These are phyloP conservation scores for Xiphophorus birchmanni DNA, from an alignment of 2,797 vertebrate genomes.

Conservation along the genomic window DNA sequence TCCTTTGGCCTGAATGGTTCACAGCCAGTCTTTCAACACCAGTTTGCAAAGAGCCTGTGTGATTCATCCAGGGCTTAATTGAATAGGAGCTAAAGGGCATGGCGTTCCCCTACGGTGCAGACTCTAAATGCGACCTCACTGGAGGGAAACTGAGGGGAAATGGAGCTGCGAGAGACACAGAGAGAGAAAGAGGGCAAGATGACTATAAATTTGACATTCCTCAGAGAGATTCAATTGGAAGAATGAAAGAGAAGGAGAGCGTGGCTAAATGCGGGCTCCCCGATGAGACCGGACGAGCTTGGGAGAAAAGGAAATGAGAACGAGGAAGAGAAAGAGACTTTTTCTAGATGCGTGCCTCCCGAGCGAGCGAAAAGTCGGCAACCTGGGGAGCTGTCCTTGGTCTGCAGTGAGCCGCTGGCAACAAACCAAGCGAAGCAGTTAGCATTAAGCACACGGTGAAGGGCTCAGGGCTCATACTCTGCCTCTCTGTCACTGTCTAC, in stretches of 20 bases:
- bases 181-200: conserved; percentile 47
- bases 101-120: conserved; percentile 48
- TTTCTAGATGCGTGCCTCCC: conserved; percentile 69
- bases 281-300: conserved; percentile 49
- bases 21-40: conserved; percentile 39
- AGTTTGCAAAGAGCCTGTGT: conserved; percentile 29
- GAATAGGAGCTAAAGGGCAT: conserved; percentile 66
- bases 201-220: conserved; percentile 68
- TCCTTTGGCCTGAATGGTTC: conserved; percentile 42
- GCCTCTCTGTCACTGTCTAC: conserved; percentile 57
- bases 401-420: conserved; percentile 69
- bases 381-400: conserved; percentile 73
- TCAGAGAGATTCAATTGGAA: conserved; percentile 58
- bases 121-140: conserved; percentile 60
- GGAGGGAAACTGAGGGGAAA: conserved; percentile 57
- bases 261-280: conserved; percentile 68
- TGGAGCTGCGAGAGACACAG: conserved; percentile 28
- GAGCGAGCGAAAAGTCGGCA: conserved; percentile 34
- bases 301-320: conserved; percentile 54
- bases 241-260: conserved; percentile 57
- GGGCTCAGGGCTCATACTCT: conserved; percentile 43
- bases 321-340: conserved; percentile 48
- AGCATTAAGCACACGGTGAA: conserved; percentile 58
- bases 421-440: conserved; percentile 65
- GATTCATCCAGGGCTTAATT: conserved; percentile 60